Conservation (phyloP, 2,113 vertebrate genomes). For the Eulemur macaco region DNA sequence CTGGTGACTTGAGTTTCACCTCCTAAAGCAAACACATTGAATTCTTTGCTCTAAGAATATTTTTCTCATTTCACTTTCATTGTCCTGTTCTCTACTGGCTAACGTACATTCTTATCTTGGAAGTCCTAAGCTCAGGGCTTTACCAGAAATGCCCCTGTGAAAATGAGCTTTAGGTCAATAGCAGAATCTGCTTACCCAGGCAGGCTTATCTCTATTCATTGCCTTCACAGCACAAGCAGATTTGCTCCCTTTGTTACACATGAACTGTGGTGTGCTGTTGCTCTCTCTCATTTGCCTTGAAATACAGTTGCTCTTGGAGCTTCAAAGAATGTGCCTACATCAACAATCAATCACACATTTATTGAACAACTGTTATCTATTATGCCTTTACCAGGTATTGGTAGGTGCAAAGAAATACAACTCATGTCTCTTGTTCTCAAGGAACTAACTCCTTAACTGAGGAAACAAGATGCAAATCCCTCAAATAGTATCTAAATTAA, state of each 20-base stretch:
- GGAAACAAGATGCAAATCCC: not conserved
- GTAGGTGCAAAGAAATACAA: not conserved
- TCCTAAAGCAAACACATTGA: not conserved
- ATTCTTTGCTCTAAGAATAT: not conserved
- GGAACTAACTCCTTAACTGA: not conserved
- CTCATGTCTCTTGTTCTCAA: not conserved
- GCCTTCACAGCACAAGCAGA: constrained; percentile 5
- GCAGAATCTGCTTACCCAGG: constrained; percentile 57
- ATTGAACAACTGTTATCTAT: not conserved
- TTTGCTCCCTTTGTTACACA: constrained; percentile 36
- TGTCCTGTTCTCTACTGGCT: not conserved
- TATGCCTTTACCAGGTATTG: not conserved
- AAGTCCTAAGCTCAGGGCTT: constrained; percentile 56
- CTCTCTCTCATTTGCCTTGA: constrained; percentile 27
- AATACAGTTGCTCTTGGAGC: constrained; percentile 26
- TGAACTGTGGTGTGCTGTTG: not conserved
- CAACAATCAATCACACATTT: not conserved
- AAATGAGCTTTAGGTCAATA: constrained; percentile 21
- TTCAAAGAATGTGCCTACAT: not conserved
- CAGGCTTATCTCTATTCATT: not conserved
- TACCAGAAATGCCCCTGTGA: constrained; percentile 39
- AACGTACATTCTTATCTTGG: constrained; percentile 14
- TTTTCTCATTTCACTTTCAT: not conserved
- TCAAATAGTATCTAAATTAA: not conserved
- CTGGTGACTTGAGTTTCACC: not conserved